These are phyloP conservation scores for Mimumesa dahlbomi DNA, from an alignment of 2,888 invertebrate species.

Conservation along the genomic window DNA sequence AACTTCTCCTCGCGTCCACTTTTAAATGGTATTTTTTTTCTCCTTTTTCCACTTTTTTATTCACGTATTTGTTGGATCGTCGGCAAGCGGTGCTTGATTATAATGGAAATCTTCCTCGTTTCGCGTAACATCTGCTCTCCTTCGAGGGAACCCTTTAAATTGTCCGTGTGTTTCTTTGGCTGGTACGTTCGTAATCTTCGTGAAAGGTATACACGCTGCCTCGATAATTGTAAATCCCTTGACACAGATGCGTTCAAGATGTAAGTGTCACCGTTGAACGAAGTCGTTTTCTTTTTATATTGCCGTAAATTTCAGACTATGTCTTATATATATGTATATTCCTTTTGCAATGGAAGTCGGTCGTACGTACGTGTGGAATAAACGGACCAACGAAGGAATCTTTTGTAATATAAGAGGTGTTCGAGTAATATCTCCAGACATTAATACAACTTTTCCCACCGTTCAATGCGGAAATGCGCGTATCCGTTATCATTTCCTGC, in stretches of 20 bases:
- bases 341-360: background rate
- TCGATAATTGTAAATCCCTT: no score
- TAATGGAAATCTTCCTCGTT: constrained; percentile 7
- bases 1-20: constrained; percentile 1
- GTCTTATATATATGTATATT: no score
- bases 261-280: background rate
- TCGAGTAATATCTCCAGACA: background rate
- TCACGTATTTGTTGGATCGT: constrained; percentile 12
- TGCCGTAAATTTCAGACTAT: background rate
- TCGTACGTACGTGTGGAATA: background rate
- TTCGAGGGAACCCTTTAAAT: no score
- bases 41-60: no score
- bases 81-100: background rate
- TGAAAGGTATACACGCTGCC: no score
- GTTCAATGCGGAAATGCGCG: constrained; percentile 12
- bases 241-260: no score
- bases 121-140: background rate
- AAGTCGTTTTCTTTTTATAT: background rate
- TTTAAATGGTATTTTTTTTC: constrained; percentile 3
- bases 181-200: no score
- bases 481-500: constrained; percentile 30
- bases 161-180: no score
- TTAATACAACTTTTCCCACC: constrained; percentile 9
- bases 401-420: background rate
- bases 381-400: background rate